Percentiles rank a stretch among this genome's conserved stretches.
Evolutionary conservation across 2,113 vertebrate species (phyloP).

Genomic region (Pteropus alecto): DNA sequence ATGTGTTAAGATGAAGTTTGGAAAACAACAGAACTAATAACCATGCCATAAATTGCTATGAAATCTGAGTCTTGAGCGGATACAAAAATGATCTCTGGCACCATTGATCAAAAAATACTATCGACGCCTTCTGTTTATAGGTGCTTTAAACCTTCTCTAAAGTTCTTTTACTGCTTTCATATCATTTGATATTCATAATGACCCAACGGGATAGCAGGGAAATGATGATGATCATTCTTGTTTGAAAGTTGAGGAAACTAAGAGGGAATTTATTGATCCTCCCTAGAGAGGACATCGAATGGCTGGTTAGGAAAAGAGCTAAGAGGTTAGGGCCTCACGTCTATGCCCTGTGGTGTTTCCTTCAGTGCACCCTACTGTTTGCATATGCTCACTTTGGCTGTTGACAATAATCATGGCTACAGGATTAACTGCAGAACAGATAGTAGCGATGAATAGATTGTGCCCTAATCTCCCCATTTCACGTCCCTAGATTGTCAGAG

Average conservation of each 20-base stretch:
- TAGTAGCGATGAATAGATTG: not conserved
- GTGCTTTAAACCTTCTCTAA: not conserved
- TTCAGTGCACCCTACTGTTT: rapidly evolving
- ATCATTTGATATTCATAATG: not conserved
- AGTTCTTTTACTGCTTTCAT: not conserved
- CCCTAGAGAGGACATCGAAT: not conserved
- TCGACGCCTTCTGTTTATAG: not conserved
- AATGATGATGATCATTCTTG: not conserved
- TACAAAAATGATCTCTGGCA: not conserved
- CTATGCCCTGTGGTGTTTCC: too few species aligned
- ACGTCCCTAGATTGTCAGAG: not conserved
- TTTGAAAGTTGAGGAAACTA: not conserved
- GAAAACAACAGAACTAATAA: not conserved
- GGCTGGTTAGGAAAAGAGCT: not conserved
- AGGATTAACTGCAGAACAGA: not conserved
- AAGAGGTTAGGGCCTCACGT: not conserved
- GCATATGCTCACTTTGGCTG: not conserved
- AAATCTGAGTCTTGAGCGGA: not conserved
- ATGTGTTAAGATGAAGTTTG: not conserved
- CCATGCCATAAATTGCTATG: not conserved
- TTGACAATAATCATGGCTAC: not conserved
- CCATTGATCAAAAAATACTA: not conserved
- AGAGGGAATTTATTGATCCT: not conserved
- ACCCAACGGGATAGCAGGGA: not conserved
- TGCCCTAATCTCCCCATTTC: not conserved